Evolutionary conservation across 2,797 vertebrate species (phyloP).

Genomic region (Lutjanus campechanus): DNA sequence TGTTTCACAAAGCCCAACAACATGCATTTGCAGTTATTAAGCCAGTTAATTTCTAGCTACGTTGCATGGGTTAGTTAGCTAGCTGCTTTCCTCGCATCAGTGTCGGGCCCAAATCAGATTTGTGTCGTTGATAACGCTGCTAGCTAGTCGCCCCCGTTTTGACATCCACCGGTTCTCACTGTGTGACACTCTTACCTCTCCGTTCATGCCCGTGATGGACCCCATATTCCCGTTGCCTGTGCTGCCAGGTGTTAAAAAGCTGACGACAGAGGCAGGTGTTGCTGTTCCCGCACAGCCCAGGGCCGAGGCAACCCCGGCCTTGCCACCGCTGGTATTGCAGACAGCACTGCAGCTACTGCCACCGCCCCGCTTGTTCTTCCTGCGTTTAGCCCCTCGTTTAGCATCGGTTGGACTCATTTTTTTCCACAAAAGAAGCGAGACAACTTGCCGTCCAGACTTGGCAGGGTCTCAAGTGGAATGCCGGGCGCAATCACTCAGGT

Average conservation of each 20-base stretch:
- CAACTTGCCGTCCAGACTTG: slow-evolving; percentile 83
- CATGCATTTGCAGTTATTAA: slow-evolving; percentile 5
- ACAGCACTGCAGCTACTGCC: slow-evolving; percentile 88
- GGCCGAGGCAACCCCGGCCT: slow-evolving; percentile 89
- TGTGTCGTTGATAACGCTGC: slow-evolving; percentile 73
- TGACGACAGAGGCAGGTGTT: slow-evolving; percentile 83
- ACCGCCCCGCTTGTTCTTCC: slow-evolving; percentile 98
- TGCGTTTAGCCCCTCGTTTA: slow-evolving; percentile 97
- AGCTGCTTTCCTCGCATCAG: slow-evolving; percentile 56
- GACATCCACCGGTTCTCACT: slow-evolving; percentile 52
- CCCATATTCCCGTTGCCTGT: slow-evolving; percentile 74
- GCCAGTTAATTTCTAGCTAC: slow-evolving; percentile 32
- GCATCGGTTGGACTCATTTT: slow-evolving; percentile 97
- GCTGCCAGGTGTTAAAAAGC: slow-evolving; percentile 84
- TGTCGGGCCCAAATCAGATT: slow-evolving; percentile 73
- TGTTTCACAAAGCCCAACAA: not conserved
- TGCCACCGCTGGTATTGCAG: slow-evolving; percentile 86
- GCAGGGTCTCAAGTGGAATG: slow-evolving; percentile 79
- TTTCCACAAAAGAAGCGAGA: slow-evolving; percentile 73
- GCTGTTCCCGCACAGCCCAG: slow-evolving; percentile 81
- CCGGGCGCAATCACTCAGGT: slow-evolving; percentile 67
- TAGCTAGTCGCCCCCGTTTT: slow-evolving; percentile 43
- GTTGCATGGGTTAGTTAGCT: slow-evolving; percentile 49
- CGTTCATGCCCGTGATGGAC: slow-evolving; percentile 80
- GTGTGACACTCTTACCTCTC: slow-evolving; percentile 84